Base-by-base conservation (phyloP, 2,888 invertebrate genomes). In the Drosophila paranaensis region DNA sequence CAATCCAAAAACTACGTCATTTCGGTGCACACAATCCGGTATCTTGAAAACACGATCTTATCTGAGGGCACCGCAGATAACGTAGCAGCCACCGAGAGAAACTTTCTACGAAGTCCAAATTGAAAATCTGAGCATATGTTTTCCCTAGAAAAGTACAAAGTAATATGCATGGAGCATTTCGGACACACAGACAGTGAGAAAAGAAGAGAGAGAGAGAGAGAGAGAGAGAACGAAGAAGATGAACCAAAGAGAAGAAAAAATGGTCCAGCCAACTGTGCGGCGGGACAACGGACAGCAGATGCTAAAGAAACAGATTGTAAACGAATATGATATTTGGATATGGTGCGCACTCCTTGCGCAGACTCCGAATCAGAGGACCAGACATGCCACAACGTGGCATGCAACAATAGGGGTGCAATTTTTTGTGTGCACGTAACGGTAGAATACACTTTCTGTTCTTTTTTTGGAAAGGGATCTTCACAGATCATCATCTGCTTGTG, bases 291-390 rank as follows among this genome's bases (percentile, higher is more conserved):
- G 74, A 68, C 74, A 74, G 88, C 84, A 85, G 90, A 85, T 85
- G 84, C 84, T 88, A 48, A 62, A 79, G 70, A 87, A 89, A 88
- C 84, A 85, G 88, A 85, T 85, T 85, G 84, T 82, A 88, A 90
- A 85, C 90, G 84, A 85, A 85, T 85, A 89, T 85, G 88, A 89
- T 85, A 86, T 89, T 84, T 85, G 77, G 90, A 82, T 88, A 88
- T 85, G 84, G 72, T 84, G 84, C 80, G 66, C 82, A 84, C 82
- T 83, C 89, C 82, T 82, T 71, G 68, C 43, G 67, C 88, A 76
- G 79, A 66, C 71, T 43, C 42, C 43, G 50, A 60, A 30, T 39
- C 65, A 65, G 51, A 54, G 50, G 50, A 33, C 11, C 54, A 58
- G 62, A 55, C 48, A 53, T 50, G 48, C 55, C 55, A 60, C 73